phyloP scores from a whole-genome alignment of 1,140 invertebrate genomes.

The Drosophila lacertosa region DNA sequence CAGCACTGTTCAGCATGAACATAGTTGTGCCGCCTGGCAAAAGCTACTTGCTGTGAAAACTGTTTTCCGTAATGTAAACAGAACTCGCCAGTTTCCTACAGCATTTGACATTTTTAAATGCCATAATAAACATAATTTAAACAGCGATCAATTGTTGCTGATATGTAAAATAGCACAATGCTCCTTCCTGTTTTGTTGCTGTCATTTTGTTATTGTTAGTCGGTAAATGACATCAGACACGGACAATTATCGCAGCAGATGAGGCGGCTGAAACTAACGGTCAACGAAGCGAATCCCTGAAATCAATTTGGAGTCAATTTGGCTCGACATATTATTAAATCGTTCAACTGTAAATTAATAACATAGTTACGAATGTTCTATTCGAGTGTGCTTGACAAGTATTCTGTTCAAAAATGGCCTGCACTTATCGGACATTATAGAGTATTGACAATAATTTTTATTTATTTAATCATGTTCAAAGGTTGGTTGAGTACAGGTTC shows the following conservation, averaged over 20 bases:
- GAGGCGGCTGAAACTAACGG: not conserved
- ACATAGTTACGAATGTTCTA: not conserved
- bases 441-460: too few species aligned
- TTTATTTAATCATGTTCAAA: too few species aligned
- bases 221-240: slow-evolving; percentile 24
- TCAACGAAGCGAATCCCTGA: slow-evolving; percentile 17
- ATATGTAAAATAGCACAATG: not conserved
- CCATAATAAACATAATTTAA: not conserved
- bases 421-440: not conserved
- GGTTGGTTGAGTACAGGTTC: too few species aligned
- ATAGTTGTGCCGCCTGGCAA: not conserved
- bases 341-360: not conserved
- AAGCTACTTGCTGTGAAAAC: slow-evolving; percentile 8
- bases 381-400: not conserved
- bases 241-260: not conserved
- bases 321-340: slow-evolving; percentile 12
- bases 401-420: not conserved
- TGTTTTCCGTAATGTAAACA: not conserved
- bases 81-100: not conserved
- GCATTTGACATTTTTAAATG: not conserved
- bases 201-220: not conserved
- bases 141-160: too few species aligned
- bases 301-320: not conserved
- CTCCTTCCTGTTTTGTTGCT: not conserved
- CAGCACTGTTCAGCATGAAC: not conserved